Percentiles rank a stretch among this genome's conserved stretches.
Evolutionary conservation across 1,140 invertebrate species (phyloP).

Genomic region (Drosophila melanogaster): DNA sequence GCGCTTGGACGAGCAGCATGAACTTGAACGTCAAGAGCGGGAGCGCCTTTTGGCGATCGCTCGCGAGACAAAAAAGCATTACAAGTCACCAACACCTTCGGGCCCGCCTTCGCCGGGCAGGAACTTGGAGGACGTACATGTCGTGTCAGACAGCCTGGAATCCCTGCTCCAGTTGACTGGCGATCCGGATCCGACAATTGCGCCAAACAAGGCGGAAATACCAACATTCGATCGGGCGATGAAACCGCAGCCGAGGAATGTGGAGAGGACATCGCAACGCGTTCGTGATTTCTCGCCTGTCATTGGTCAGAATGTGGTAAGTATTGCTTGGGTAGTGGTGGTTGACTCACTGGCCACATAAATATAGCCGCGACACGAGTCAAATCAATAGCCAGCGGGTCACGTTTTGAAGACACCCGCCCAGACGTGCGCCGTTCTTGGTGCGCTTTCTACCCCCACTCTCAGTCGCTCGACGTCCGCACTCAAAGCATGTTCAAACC

Average conservation of each 20-base stretch:
- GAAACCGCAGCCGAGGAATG: constrained; percentile 85
- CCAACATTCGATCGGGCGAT: constrained; percentile 88
- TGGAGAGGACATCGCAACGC: constrained; percentile 65
- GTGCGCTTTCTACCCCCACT: neutral
- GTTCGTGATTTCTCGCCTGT: constrained; percentile 87
- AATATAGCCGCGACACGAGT: constrained; percentile 39
- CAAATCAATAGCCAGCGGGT: constrained; percentile 62
- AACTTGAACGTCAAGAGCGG: constrained; percentile 85
- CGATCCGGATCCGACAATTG: constrained; percentile 1
- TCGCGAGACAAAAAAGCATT: constrained; percentile 73
- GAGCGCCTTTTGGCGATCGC: constrained; percentile 80
- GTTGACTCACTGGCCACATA: constrained; percentile 44
- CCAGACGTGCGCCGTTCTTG: constrained; percentile 16
- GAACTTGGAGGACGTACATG: neutral
- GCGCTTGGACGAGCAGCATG: constrained; percentile 84
- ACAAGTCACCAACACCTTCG: constrained; percentile 48
- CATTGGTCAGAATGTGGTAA: constrained; percentile 85
- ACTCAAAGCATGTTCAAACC: constrained; percentile 68
- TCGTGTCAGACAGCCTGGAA: constrained; percentile 12
- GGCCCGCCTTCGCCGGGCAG: neutral
- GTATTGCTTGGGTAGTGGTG: constrained; percentile 25
- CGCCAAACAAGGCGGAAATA: constrained; percentile 3
- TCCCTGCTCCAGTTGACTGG: neutral
- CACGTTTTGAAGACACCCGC: constrained; percentile 56
- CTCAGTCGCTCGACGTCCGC: constrained; percentile 58